Conservation (phyloP, 2,113 vertebrate genomes). For the Phalacrocorax aristotelis region DNA sequence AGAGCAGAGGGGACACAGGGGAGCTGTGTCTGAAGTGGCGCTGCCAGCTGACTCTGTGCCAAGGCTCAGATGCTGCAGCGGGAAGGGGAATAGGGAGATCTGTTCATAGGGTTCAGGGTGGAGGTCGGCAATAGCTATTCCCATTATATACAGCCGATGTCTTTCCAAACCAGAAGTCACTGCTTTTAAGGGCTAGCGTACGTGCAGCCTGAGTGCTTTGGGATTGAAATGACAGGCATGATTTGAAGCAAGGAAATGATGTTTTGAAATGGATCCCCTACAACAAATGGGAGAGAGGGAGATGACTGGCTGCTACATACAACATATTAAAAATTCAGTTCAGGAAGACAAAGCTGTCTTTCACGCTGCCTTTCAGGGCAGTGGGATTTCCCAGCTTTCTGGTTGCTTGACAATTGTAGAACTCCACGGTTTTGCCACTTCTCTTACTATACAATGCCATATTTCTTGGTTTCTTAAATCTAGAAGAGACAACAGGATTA, state of each 20-base stretch:
- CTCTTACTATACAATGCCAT: background rate
- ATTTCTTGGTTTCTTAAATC: conserved; percentile 1
- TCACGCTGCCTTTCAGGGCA: conserved; percentile 19
- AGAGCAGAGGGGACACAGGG: background rate
- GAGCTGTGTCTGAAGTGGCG: background rate
- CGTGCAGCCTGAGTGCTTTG: conserved; percentile 10
- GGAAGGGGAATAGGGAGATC: background rate
- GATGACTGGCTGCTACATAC: conserved; percentile 16
- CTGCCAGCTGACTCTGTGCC: conserved; percentile 13
- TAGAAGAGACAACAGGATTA: background rate
- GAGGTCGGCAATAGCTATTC: background rate
- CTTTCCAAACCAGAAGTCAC: conserved; percentile 40
- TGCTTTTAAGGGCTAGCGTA: background rate
- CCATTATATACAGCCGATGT: background rate
- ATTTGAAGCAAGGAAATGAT: conserved; percentile 24
- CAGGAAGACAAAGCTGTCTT: conserved; percentile 20
- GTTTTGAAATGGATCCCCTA: conserved; percentile 53
- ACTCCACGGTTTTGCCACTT: background rate
- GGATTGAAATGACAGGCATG: conserved; percentile 41
- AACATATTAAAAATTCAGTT: background rate
- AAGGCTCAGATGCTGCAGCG: conserved; percentile 32
- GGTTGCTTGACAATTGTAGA: background rate
- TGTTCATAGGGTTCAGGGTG: background rate
- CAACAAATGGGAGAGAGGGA: conserved; percentile 57
- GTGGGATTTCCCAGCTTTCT: conserved; percentile 28